Conservation (phyloP, 2,113 vertebrate species). For the Malurus alboscapulatus region DNA sequence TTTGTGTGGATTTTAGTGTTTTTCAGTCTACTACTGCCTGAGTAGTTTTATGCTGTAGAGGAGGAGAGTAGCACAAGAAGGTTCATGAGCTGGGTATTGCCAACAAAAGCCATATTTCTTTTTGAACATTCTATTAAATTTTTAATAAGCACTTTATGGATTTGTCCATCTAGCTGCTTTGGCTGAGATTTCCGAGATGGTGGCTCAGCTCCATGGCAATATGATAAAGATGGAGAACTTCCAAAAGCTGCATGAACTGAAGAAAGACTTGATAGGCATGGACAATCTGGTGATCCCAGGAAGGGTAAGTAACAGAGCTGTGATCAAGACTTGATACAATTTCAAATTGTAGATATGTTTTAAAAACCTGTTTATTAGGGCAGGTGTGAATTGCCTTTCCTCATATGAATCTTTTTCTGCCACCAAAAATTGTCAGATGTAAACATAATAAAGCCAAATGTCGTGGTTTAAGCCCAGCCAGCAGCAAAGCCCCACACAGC, state of each 20-base stretch:
- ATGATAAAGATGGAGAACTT: conserved; percentile 97
- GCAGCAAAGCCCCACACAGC: not conserved
- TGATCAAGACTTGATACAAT: not conserved
- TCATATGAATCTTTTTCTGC: not conserved
- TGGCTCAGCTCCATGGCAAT: conserved; percentile 86
- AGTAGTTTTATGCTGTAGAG: not conserved
- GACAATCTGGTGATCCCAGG: conserved; percentile 89
- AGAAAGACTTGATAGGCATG: conserved; percentile 92
- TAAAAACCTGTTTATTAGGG: not conserved
- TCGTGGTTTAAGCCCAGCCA: not conserved
- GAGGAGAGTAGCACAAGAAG: not conserved
- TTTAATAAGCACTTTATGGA: not conserved
- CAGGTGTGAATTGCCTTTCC: not conserved
- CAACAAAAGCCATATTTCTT: not conserved
- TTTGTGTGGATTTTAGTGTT: not conserved
- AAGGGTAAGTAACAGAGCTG: conserved; percentile 76
- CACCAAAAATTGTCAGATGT: not conserved
- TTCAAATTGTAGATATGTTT: not conserved
- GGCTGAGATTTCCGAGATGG: conserved; percentile 92
- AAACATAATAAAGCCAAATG: not conserved
- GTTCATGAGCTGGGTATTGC: not conserved
- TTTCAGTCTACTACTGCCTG: not conserved
- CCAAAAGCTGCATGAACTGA: conserved; percentile 94
- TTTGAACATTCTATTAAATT: not conserved
- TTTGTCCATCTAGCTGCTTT: conserved; percentile 82